Evolutionary conservation across 2,888 invertebrate genomes (phyloP).

Genomic region (Sarcophaga caerulescens): DNA sequence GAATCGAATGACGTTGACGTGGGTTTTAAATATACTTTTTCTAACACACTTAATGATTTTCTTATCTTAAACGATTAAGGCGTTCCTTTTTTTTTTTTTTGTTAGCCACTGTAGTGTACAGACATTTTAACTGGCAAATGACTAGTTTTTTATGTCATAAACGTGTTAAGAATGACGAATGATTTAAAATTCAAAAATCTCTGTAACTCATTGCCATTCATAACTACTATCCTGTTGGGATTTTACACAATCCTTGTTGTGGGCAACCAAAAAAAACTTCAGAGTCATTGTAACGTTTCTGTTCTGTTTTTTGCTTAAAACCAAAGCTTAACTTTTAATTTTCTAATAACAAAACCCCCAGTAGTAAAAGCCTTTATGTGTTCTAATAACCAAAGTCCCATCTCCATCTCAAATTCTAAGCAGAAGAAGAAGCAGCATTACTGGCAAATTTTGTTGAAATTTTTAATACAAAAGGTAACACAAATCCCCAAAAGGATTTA

Average conservation of each 20-base stretch:
- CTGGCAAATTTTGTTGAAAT: neutral
- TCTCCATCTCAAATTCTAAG: too few species aligned
- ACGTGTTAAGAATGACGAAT: slow-evolving; percentile 55
- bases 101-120: neutral
- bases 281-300: slow-evolving; percentile 26
- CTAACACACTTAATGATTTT: too few species aligned
- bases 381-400: too few species aligned
- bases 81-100: neutral
- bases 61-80: too few species aligned
- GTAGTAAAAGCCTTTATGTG: too few species aligned
- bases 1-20: fast-evolving
- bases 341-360: too few species aligned
- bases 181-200: neutral
- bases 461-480: neutral
- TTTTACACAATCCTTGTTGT: neutral
- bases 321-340: slow-evolving; percentile 35
- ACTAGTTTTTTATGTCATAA: slow-evolving; percentile 41
- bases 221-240: neutral
- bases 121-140: neutral
- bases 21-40: too few species aligned
- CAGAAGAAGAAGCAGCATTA: neutral
- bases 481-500: slow-evolving; percentile 12
- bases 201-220: neutral
- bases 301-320: neutral
- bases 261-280: slow-evolving; percentile 8